phyloP scores from a whole-genome alignment of 2,888 invertebrate genomes.

The Gastracanthus pulcherrimus region DNA sequence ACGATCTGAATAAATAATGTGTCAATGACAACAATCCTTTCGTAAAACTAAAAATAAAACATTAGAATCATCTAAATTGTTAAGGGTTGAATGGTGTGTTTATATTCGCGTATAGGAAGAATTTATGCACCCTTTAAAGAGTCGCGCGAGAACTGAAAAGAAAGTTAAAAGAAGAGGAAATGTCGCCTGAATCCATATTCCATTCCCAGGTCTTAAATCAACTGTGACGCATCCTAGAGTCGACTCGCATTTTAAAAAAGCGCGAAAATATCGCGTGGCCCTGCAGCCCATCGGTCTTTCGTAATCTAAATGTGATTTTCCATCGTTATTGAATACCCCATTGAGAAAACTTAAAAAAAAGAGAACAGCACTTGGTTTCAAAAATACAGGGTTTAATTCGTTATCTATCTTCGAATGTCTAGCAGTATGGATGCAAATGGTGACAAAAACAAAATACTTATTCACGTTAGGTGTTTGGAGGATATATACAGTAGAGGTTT shows the following conservation, averaged over 20 bases:
- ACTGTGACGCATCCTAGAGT: background rate
- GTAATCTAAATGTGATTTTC: slow-evolving; percentile 29
- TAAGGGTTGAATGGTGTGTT: too few species aligned
- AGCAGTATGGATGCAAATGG: background rate
- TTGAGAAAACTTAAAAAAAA: background rate
- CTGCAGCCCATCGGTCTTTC: background rate
- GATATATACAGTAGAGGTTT: too few species aligned
- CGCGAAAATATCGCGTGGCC: background rate
- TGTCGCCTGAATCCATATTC: background rate
- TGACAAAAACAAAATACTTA: slow-evolving; percentile 18
- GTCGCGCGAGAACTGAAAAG: background rate
- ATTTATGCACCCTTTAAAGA: slow-evolving; percentile 29
- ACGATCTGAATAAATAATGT: slow-evolving; percentile 5
- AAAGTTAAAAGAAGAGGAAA: background rate
- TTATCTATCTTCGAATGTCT: background rate
- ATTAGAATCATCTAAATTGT: too few species aligned
- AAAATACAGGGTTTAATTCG: too few species aligned
- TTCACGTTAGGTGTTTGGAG: too few species aligned
- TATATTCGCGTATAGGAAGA: background rate
- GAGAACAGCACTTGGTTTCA: background rate
- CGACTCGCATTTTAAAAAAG: background rate
- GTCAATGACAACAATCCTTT: background rate
- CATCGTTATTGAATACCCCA: slow-evolving; percentile 33
- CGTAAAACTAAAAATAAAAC: background rate
- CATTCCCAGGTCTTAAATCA: slow-evolving; percentile 29